phyloP scores from a whole-genome alignment of 92 coral and sea anemone species.

The Palythoa heliodiscus region DNA sequence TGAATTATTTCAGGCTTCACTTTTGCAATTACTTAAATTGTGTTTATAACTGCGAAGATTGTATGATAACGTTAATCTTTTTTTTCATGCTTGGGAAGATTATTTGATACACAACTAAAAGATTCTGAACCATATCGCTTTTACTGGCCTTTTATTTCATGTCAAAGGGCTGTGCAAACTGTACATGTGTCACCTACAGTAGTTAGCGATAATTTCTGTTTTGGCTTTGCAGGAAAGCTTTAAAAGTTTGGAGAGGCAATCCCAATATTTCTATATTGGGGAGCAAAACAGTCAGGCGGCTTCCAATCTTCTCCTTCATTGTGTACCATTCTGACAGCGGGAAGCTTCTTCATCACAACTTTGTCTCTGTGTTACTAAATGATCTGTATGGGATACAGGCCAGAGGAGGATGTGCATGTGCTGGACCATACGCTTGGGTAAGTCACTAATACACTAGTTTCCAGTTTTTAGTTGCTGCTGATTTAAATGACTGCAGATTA shows the following conservation, averaged over 20 bases:
- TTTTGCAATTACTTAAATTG: too few relatives aligned
- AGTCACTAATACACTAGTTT: neutral
- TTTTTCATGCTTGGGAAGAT: too few relatives aligned
- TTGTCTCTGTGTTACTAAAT: constrained; percentile 76
- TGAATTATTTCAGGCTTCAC: too few relatives aligned
- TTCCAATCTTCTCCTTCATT: constrained; percentile 79
- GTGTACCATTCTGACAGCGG: constrained; percentile 81
- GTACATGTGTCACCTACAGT: neutral
- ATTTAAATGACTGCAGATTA: too few relatives aligned
- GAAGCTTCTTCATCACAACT: constrained; percentile 80
- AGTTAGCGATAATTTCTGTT: neutral
- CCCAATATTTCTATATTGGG: constrained; percentile 70
- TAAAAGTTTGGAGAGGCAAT: constrained; percentile 59
- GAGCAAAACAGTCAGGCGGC: constrained; percentile 64
- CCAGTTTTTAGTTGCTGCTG: too few relatives aligned
- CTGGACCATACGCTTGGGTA: constrained; percentile 88
- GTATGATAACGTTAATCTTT: too few relatives aligned
- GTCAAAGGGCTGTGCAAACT: neutral
- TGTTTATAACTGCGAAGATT: too few relatives aligned
- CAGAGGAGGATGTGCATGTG: constrained; percentile 91
- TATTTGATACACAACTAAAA: too few relatives aligned
- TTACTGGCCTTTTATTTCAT: neutral
- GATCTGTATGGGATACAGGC: constrained; percentile 88
- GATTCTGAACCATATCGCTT: too few relatives aligned
- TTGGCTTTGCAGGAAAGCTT: constrained; percentile 59